Conservation (phyloP, 2,113 vertebrate species). For the Platichthys flesus region DNA sequence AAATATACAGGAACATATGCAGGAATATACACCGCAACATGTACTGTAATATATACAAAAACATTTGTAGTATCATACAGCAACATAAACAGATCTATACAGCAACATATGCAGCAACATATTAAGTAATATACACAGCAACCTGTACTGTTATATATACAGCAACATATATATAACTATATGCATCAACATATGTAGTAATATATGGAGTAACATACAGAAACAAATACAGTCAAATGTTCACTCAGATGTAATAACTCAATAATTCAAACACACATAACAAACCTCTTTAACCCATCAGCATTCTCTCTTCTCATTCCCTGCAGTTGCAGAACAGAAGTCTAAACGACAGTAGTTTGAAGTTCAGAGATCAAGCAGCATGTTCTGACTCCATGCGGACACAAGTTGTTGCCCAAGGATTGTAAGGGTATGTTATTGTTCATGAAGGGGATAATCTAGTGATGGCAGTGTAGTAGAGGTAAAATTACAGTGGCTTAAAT, state of each 20-base stretch:
- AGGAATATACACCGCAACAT: background rate
- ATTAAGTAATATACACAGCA: background rate
- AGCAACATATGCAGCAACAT: background rate
- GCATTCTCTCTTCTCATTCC: constrained; percentile 5
- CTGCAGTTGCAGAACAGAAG: background rate
- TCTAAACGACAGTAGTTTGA: constrained; percentile 32
- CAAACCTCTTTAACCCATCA: background rate
- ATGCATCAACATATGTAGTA: background rate
- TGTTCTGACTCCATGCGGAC: constrained; percentile 60
- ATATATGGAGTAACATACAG: no score
- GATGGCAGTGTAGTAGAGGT: constrained; percentile 55
- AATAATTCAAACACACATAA: constrained; percentile 9
- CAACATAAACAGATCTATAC: background rate
- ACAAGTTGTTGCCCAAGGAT: constrained; percentile 49
- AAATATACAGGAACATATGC: background rate
- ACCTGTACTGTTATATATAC: background rate
- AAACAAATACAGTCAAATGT: no score
- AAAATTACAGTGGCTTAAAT: constrained; percentile 73
- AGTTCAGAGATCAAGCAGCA: constrained; percentile 65
- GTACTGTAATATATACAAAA: background rate
- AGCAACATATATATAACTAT: background rate
- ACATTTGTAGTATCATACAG: background rate
- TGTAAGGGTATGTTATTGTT: constrained; percentile 54
- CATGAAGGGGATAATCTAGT: constrained; percentile 71
- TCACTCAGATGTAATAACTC: background rate